Percentiles rank a stretch among this genome's conserved stretches.
phyloP scores from a whole-genome alignment of 2,888 invertebrate species.

The Pherbina coryleti region DNA sequence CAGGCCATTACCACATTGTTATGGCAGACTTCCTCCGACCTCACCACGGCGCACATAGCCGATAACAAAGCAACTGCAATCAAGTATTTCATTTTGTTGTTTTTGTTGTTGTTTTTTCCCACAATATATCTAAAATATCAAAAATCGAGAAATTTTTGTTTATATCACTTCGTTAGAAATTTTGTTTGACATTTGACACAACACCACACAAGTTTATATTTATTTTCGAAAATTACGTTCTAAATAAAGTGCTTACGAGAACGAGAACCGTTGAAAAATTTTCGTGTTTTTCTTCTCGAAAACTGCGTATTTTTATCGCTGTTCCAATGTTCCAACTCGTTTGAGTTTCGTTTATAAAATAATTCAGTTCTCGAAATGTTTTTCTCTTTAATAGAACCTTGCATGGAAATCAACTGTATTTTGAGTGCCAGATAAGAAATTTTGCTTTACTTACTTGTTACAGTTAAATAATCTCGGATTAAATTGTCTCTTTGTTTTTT shows the following conservation, averaged over 20 bases:
- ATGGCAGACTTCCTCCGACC: constrained; percentile 73
- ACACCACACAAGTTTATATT: not conserved
- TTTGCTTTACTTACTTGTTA: constrained; percentile 49
- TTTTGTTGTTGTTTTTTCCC: not conserved
- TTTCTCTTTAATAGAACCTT: constrained; percentile 35
- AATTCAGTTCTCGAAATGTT: constrained; percentile 36
- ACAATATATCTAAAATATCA: not conserved
- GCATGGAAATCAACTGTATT: not conserved
- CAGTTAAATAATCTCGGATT: constrained; percentile 24
- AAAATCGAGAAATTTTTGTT: constrained; percentile 7
- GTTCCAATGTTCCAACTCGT: constrained; percentile 36
- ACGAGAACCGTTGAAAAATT: not conserved
- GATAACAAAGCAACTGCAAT: constrained; percentile 71
- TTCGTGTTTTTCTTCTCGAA: constrained; percentile 28
- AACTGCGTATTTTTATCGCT: not conserved
- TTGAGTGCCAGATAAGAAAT: constrained; percentile 17
- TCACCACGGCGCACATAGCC: constrained; percentile 68
- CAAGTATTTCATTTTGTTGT: constrained; percentile 58
- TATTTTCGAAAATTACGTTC: not conserved
- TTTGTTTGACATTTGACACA: not conserved
- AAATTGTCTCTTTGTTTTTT: constrained; percentile 42
- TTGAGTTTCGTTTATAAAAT: constrained; percentile 40
- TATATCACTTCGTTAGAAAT: not conserved
- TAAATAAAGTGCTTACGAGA: not conserved
- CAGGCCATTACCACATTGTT: constrained; percentile 74